Evolutionary conservation across 2,888 invertebrate genomes (phyloP).

Genomic region (Lasioglossum pauxillum): DNA sequence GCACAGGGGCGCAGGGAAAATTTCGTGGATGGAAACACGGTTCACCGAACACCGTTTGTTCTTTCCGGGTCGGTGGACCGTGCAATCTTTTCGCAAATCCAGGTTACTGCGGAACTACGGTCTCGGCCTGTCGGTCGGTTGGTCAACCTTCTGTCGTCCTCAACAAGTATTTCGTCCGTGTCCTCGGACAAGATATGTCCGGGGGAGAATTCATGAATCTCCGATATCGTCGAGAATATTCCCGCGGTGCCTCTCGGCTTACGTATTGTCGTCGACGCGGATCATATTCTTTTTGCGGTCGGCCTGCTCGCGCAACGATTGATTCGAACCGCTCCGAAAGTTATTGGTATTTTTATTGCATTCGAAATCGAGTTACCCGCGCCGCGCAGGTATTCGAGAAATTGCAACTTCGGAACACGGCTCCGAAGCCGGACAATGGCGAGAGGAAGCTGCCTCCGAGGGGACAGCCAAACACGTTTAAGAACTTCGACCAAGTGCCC

Average conservation of each 20-base stretch:
- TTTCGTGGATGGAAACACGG: constrained; percentile 79
- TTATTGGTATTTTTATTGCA: constrained; percentile 44
- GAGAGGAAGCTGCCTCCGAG: neutral
- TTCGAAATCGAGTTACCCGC: constrained; percentile 4
- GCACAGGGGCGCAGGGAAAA: constrained; percentile 46
- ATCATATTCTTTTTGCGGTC: constrained; percentile 25
- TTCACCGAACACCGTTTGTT: constrained; percentile 83
- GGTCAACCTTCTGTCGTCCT: constrained; percentile 60
- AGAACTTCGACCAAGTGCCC: constrained; percentile 3
- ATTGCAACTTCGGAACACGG: neutral
- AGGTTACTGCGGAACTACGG: constrained; percentile 78
- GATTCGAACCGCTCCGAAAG: constrained; percentile 20
- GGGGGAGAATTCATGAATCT: constrained; percentile 34
- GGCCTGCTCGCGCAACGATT: neutral
- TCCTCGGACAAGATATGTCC: constrained; percentile 24
- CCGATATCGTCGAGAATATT: constrained; percentile 23
- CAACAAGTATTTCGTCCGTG: constrained; percentile 63
- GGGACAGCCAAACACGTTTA: constrained; percentile 3
- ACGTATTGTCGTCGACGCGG: neutral
- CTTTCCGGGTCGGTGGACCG: constrained; percentile 83
- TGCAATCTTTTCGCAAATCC: constrained; percentile 84
- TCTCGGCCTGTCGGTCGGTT: constrained; percentile 63
- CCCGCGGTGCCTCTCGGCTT: neutral
- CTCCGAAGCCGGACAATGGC: neutral
- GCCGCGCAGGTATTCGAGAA: neutral